A percentile compares a stretch with the other conserved stretches of the same genome.
Conservation (phyloP, 2,113 vertebrate species). For the Grallaria varia region DNA sequence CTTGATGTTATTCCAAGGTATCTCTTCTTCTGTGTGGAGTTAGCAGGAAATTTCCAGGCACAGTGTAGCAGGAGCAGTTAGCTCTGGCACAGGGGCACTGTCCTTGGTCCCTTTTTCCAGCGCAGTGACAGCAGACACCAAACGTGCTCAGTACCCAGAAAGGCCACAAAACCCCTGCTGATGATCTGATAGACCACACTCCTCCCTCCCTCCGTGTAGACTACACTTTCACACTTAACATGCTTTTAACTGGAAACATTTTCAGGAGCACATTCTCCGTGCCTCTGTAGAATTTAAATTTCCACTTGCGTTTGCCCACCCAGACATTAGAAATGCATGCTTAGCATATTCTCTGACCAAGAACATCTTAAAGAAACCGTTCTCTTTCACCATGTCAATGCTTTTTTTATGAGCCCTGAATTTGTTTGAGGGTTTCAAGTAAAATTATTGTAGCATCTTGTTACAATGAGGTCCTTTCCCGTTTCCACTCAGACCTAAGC, state of each 20-base stretch:
- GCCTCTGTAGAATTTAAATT: slow-evolving; percentile 65
- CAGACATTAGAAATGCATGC: slow-evolving; percentile 55
- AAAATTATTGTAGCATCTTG: slow-evolving; percentile 60
- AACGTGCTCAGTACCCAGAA: not conserved
- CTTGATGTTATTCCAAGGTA: not conserved
- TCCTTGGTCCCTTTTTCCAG: not conserved
- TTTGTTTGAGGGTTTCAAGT: slow-evolving; percentile 60
- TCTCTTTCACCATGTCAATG: slow-evolving; percentile 64
- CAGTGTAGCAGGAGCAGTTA: not conserved
- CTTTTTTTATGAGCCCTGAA: slow-evolving; percentile 52
- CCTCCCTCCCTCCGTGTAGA: not conserved
- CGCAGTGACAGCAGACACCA: not conserved
- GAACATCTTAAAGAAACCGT: slow-evolving; percentile 72
- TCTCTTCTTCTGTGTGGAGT: not conserved
- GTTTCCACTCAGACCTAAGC: slow-evolving; percentile 8
- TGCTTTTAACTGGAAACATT: slow-evolving; percentile 56
- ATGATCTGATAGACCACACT: slow-evolving; percentile 43
- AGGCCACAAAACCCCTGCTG: not conserved
- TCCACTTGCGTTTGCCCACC: slow-evolving; percentile 61
- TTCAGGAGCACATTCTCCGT: slow-evolving; percentile 66
- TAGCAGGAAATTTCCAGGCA: not conserved
- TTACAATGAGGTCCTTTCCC: slow-evolving; percentile 54
- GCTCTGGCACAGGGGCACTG: not conserved
- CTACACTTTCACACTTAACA: slow-evolving; percentile 56
- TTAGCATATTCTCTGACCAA: slow-evolving; percentile 57